Conservation (phyloP, 53 echinoderm and acorn worm genomes). For the Stichopus horrens region DNA sequence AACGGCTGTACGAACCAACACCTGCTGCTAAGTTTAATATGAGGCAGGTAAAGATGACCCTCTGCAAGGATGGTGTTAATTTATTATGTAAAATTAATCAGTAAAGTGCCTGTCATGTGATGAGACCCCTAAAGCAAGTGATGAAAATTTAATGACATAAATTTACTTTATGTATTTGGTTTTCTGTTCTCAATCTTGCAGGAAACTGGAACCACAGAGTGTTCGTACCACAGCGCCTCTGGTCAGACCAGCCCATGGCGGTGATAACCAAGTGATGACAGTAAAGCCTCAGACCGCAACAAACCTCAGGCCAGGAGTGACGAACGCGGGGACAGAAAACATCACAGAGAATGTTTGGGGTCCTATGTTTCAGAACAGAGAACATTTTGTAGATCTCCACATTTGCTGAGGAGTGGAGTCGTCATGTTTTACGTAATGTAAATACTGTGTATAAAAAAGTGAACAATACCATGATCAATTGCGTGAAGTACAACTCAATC, state of each 20-base stretch:
- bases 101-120: no score
- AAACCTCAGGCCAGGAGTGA: no score
- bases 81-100: no score
- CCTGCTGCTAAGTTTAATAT: no score
- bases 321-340: background rate
- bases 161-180: background rate
- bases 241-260: background rate
- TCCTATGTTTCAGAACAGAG: conserved; percentile 42
- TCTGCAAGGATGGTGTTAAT: no score
- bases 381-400: conserved; percentile 55
- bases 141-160: background rate
- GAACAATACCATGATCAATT: no score
- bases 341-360: conserved; percentile 37
- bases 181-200: background rate
- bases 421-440: background rate
- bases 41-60: no score
- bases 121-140: background rate
- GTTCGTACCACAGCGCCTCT: background rate
- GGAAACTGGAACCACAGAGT: conserved; percentile 12
- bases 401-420: conserved; percentile 21
- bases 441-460: background rate
- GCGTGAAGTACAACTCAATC: no score
- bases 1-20: no score
- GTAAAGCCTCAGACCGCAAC: background rate
- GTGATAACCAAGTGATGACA: background rate